Conservation (phyloP, 2,797 vertebrate species). For the Alfaro cultratus region DNA sequence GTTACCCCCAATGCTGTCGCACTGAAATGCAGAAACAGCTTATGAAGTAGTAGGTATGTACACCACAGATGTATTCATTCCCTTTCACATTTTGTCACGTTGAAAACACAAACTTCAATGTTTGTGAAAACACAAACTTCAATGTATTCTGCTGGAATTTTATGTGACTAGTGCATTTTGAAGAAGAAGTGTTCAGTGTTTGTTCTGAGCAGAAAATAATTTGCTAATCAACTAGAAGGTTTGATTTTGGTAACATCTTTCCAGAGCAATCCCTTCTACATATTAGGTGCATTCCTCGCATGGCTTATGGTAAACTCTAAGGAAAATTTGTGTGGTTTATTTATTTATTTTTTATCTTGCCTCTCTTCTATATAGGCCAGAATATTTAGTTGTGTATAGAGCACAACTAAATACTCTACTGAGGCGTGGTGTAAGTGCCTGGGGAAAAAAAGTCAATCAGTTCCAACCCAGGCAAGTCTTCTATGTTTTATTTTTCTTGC, state of each 20-base stretch:
- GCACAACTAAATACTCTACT: neutral
- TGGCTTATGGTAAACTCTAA: neutral
- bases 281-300: neutral
- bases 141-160: neutral
- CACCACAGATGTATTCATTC: neutral
- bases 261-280: neutral
- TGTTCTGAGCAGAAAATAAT: neutral
- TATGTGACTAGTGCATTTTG: neutral
- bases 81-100: neutral
- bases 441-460: neutral
- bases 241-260: neutral
- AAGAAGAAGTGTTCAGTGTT: neutral
- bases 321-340: neutral
- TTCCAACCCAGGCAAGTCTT: neutral
- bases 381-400: neutral
- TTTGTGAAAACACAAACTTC: neutral
- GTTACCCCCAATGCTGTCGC: neutral
- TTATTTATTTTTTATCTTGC: neutral
- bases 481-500: neutral
- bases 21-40: neutral
- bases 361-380: neutral
- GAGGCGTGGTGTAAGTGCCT: neutral
- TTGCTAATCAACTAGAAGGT: neutral
- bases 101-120: neutral
- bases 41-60: neutral